phyloP scores from a whole-genome alignment of 2,113 vertebrate genomes.

The Dasypus novemcinctus region DNA sequence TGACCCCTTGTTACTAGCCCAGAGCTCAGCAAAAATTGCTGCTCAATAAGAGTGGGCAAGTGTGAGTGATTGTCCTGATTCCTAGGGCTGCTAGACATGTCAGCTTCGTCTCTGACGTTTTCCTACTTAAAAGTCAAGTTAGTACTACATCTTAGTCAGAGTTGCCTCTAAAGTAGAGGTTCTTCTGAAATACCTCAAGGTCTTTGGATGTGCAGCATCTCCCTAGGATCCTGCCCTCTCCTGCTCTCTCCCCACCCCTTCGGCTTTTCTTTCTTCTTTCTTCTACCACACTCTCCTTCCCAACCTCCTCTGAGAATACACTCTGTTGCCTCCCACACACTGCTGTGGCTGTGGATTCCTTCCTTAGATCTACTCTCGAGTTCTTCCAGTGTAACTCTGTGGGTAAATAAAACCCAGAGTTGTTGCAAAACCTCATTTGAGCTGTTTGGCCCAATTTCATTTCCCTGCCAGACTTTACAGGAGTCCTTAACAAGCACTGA shows the following conservation, averaged over 20 bases:
- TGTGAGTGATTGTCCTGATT: neutral
- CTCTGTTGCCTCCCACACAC: neutral
- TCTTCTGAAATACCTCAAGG: neutral
- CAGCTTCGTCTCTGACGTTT: neutral
- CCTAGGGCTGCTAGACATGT: neutral
- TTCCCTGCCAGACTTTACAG: neutral
- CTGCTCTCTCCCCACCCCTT: neutral
- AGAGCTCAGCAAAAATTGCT: neutral
- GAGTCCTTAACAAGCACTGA: neutral
- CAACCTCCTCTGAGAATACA: neutral
- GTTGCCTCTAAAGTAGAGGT: neutral
- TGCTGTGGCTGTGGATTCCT: neutral
- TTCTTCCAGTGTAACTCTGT: neutral
- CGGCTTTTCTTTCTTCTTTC: neutral
- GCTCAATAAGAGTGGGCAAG: neutral
- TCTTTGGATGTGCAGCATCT: neutral
- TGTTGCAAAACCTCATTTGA: neutral
- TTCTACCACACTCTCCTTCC: neutral
- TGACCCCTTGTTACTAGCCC: neutral
- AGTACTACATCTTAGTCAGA: neutral
- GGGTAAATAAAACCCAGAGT: conserved; percentile 23
- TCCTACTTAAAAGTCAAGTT: neutral
- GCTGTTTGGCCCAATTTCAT: conserved; percentile 21
- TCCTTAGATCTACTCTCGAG: neutral
- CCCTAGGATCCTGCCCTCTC: neutral